These are phyloP conservation scores for Neocrepidodera transversa DNA, from an alignment of 2,888 invertebrate genomes.

Conservation along the genomic window DNA sequence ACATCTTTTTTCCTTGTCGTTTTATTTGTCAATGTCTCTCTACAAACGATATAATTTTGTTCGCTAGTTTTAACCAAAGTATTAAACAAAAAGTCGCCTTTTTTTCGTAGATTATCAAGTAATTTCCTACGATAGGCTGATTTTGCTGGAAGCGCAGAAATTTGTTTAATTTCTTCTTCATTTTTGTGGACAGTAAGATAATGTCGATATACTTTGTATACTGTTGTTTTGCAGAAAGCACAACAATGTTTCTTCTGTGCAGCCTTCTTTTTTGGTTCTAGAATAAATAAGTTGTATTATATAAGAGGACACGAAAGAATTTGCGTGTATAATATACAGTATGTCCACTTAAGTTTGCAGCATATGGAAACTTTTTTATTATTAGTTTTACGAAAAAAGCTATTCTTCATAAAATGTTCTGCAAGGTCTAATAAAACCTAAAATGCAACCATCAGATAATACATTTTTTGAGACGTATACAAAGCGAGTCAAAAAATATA, in stretches of 20 bases:
- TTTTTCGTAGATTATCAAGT: conserved; percentile 15
- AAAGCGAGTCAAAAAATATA: too few species aligned
- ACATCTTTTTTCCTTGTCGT: conserved; percentile 12
- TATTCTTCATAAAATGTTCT: too few species aligned
- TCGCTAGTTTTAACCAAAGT: conserved; percentile 1
- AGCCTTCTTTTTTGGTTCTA: not conserved
- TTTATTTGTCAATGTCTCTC: conserved; percentile 3
- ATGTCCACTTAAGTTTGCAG: too few species aligned
- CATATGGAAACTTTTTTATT: too few species aligned
- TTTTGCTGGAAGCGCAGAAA: not conserved
- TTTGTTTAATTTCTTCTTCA: not conserved
- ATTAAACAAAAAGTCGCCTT: conserved; percentile 17
- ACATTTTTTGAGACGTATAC: too few species aligned
- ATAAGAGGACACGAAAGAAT: too few species aligned
- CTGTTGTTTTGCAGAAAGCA: not conserved
- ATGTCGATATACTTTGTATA: conserved; percentile 11
- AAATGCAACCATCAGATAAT: too few species aligned
- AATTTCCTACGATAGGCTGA: not conserved
- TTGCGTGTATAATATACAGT: too few species aligned
- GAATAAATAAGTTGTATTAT: too few species aligned
- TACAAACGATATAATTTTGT: conserved; percentile 15
- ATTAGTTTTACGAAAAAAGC: too few species aligned
- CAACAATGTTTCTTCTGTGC: conserved; percentile 6
- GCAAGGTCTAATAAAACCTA: too few species aligned
- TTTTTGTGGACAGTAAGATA: conserved; percentile 6